Percentiles rank a stretch among this genome's conserved stretches.
Conservation (phyloP, 1,140 invertebrate genomes). For the Episyrphus balteatus region DNA sequence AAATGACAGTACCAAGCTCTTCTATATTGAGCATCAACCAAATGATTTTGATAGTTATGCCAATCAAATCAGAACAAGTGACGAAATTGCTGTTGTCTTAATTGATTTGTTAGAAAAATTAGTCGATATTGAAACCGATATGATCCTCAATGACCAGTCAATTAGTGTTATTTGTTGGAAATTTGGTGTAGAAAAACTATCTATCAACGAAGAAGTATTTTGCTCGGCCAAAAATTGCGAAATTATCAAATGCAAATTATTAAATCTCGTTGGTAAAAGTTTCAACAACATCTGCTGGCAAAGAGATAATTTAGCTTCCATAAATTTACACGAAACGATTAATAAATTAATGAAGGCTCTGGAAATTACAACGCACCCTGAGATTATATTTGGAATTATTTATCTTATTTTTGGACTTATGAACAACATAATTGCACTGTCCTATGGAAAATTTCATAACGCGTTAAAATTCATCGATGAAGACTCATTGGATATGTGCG, state of each 20-base stretch:
- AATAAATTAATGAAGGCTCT: background rate
- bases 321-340: background rate
- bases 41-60: slow-evolving; percentile 15
- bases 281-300: slow-evolving; percentile 21
- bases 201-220: slow-evolving; percentile 6
- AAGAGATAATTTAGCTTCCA: background rate
- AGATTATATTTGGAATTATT: background rate
- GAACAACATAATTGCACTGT: background rate
- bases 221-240: slow-evolving; percentile 11
- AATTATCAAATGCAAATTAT: slow-evolving; percentile 25
- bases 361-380: background rate
- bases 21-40: background rate
- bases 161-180: slow-evolving; percentile 24
- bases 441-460: background rate
- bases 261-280: slow-evolving; percentile 23
- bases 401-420: background rate
- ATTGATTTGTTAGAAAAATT: slow-evolving; percentile 24
- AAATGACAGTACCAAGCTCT: background rate
- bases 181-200: slow-evolving; percentile 25
- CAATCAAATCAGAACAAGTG: slow-evolving; percentile 16
- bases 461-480: slow-evolving; percentile 16
- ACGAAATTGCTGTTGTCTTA: slow-evolving; percentile 25
- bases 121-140: slow-evolving; percentile 17
- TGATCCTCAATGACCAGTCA: slow-evolving; percentile 10
- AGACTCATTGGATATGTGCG: slow-evolving; percentile 19